phyloP scores from a whole-genome alignment of 2,888 invertebrate species.

The Drosophila formosana region DNA sequence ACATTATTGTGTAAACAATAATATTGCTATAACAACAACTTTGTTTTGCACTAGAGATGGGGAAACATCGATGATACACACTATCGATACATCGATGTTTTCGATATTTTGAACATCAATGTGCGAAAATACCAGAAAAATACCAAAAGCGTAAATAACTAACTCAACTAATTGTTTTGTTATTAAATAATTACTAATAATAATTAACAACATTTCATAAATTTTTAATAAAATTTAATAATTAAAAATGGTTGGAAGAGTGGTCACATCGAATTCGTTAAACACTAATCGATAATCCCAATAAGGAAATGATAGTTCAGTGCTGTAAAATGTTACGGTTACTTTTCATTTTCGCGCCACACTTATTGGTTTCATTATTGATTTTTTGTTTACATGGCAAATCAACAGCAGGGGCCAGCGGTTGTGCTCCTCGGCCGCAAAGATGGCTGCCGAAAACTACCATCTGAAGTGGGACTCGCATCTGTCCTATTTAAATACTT shows the following conservation, averaged over 20 bases:
- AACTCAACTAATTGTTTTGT: no score
- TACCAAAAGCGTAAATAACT: no score
- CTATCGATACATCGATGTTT: not conserved
- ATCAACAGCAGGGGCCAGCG: constrained; percentile 13
- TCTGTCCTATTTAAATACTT: constrained; percentile 92
- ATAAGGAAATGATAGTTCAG: constrained; percentile 30
- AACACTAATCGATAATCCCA: constrained; percentile 27
- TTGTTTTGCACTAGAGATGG: constrained; percentile 8
- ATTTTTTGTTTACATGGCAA: constrained; percentile 48
- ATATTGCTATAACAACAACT: constrained; percentile 21
- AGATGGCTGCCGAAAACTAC: constrained; percentile 90
- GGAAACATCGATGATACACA: not conserved
- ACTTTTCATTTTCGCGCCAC: constrained; percentile 42
- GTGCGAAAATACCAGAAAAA: no score
- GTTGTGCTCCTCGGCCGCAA: constrained; percentile 29
- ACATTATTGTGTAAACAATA: constrained; percentile 29
- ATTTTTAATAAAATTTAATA: no score
- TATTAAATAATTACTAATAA: no score
- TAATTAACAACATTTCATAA: no score
- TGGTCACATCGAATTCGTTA: constrained; percentile 1
- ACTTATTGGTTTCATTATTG: constrained; percentile 61
- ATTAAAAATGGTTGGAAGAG: not conserved
- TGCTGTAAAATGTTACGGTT: constrained; percentile 26
- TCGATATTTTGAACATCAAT: no score
- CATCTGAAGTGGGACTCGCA: constrained; percentile 96